Conservation (phyloP, 2,797 vertebrate species). For the Zenarchopterus dispar region DNA sequence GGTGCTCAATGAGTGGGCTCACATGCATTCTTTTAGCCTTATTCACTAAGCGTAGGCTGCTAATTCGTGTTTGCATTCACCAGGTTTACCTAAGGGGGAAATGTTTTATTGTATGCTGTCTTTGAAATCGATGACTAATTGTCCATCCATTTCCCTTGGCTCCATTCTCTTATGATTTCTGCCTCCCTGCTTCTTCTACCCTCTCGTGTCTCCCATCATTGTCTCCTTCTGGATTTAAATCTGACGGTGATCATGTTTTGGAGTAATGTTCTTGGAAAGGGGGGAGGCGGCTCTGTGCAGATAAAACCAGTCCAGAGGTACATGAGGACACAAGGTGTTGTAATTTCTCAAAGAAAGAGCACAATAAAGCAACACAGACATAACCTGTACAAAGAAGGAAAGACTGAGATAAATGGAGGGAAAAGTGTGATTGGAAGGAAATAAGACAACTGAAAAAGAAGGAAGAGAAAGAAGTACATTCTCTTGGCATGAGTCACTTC, state of each 20-base stretch:
- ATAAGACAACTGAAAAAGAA: conserved; percentile 38
- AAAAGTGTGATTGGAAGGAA: conserved; percentile 48
- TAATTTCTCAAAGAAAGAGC: conserved; percentile 22
- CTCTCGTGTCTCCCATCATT: not conserved
- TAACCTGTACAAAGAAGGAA: conserved; percentile 37
- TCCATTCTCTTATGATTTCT: conserved; percentile 26
- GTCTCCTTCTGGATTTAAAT: conserved; percentile 26
- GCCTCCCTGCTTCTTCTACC: not conserved
- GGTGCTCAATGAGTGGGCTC: conserved; percentile 79
- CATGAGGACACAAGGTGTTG: conserved; percentile 14
- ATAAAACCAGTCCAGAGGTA: conserved; percentile 3
- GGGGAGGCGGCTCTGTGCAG: conserved; percentile 4
- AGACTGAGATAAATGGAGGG: conserved; percentile 40
- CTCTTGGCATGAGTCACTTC: conserved; percentile 76
- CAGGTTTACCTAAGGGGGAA: conserved; percentile 86
- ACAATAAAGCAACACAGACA: conserved; percentile 12
- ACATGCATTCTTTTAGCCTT: conserved; percentile 83
- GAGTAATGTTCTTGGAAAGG: not conserved
- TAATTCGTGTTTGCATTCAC: conserved; percentile 86
- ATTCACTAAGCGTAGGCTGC: conserved; percentile 83
- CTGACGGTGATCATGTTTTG: conserved; percentile 3
- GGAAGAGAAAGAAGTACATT: conserved; percentile 70
- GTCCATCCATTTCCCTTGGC: conserved; percentile 37
- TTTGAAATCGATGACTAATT: conserved; percentile 87
- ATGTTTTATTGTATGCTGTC: conserved; percentile 84